Conservation (phyloP, 2,888 invertebrate genomes). For the Cyaniris semiargus region DNA sequence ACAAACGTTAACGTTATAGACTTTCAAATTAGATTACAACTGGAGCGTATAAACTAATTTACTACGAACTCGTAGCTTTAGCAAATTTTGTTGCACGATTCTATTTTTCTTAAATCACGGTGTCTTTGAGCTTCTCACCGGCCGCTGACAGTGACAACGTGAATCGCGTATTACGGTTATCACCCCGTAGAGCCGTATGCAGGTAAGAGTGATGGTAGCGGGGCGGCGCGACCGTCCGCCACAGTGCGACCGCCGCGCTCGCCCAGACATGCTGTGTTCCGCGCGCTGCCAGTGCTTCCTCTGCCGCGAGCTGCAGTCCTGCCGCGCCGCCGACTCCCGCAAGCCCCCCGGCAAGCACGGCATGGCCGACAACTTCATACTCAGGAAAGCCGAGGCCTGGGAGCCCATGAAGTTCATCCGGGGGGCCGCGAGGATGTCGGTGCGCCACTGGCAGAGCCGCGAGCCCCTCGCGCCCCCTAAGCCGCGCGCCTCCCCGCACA, state of each 20-base stretch:
- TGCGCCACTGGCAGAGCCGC: constrained; percentile 76
- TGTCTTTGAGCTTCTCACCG: background rate
- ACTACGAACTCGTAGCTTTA: too few relatives aligned
- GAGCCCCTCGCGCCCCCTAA: constrained; percentile 70
- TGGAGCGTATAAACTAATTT: background rate
- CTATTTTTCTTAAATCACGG: background rate
- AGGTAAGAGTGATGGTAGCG: constrained; percentile 47
- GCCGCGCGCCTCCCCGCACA: constrained; percentile 62
- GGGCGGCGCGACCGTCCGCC: constrained; percentile 59
- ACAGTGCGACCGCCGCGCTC: constrained; percentile 70
- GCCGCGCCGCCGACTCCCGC: constrained; percentile 75
- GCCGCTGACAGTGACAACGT: constrained; percentile 39
- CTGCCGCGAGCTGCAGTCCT: constrained; percentile 86
- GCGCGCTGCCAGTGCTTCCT: constrained; percentile 87
- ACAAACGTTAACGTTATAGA: background rate
- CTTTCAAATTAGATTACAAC: background rate
- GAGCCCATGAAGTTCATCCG: constrained; percentile 73
- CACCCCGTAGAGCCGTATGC: constrained; percentile 42
- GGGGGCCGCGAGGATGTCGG: constrained; percentile 76
- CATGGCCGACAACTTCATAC: constrained; percentile 78
- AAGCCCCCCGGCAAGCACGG: constrained; percentile 66
- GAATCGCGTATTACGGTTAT: constrained; percentile 52
- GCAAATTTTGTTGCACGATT: background rate
- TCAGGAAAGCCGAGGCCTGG: constrained; percentile 77
- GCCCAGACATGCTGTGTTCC: constrained; percentile 83